A percentile compares a stretch with the other conserved stretches of the same genome.
Evolutionary conservation across 92 coral and sea anemone genomes (phyloP).

Genomic region (Nematostella vectensis): DNA sequence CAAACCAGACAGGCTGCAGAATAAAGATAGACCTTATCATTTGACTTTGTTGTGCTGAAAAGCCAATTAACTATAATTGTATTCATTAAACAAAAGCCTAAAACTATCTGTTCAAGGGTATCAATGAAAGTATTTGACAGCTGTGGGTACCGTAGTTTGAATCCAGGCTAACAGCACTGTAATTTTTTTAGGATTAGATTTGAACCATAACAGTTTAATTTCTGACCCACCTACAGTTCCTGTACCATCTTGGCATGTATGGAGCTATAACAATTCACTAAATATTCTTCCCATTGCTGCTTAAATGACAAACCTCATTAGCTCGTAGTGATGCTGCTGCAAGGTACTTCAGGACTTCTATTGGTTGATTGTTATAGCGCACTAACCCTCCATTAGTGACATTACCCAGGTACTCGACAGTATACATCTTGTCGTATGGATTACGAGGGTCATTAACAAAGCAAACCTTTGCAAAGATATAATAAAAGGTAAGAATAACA

Average conservation of each 20-base stretch:
- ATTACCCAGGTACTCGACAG: conserved; percentile 87
- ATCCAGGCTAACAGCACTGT: neutral
- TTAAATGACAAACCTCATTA: conserved; percentile 81
- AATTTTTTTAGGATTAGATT: neutral
- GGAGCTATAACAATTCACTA: too few relatives aligned
- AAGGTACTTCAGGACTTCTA: conserved; percentile 67
- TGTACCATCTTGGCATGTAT: too few relatives aligned
- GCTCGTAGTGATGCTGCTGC: conserved; percentile 81
- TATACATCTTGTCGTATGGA: conserved; percentile 70
- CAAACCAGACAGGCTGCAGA: conserved; percentile 95
- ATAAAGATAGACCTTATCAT: neutral
- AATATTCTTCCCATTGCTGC: too few relatives aligned
- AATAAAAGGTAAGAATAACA: neutral
- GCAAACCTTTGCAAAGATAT: conserved; percentile 44
- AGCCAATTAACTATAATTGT: too few relatives aligned
- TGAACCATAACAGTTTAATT: too few relatives aligned
- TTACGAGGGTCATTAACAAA: conserved; percentile 91
- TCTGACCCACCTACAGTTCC: too few relatives aligned
- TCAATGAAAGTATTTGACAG: too few relatives aligned
- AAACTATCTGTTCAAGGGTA: neutral
- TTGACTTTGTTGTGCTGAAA: too few relatives aligned
- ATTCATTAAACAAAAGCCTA: neutral
- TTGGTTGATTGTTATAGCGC: conserved; percentile 76
- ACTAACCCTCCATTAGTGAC: conserved; percentile 66
- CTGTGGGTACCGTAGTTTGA: neutral